Conservation (phyloP, 2,113 vertebrate genomes). For the Henicopernis longicauda region DNA sequence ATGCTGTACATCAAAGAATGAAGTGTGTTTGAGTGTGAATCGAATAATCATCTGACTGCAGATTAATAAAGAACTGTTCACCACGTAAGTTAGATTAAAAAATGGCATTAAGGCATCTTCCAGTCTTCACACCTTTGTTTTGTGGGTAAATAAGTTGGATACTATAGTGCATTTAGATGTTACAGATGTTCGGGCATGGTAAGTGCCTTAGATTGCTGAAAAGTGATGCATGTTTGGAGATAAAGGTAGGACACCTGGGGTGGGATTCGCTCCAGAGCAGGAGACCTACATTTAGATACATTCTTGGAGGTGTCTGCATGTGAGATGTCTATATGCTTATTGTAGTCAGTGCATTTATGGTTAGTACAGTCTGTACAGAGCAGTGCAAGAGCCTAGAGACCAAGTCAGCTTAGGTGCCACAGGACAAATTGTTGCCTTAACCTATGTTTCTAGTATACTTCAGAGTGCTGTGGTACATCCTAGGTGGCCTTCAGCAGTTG, state of each 20-base stretch:
- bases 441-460: not conserved
- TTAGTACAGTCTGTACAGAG: not conserved
- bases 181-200: not conserved
- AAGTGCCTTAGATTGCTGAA: not conserved
- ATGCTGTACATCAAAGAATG: not conserved
- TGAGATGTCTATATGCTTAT: not conserved
- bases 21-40: not conserved
- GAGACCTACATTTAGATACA: not conserved
- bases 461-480: not conserved
- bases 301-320: not conserved
- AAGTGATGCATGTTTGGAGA: not conserved
- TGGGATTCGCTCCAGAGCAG: not conserved
- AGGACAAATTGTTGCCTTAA: not conserved
- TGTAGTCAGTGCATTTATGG: not conserved
- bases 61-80: not conserved
- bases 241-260: not conserved
- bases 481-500: not conserved
- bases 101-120: not conserved
- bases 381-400: not conserved
- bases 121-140: not conserved
- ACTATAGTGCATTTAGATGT: not conserved
- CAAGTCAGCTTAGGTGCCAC: not conserved
- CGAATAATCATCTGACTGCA: not conserved
- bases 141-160: not conserved
- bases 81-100: not conserved